Conservation (phyloP, 2,797 vertebrate species). For the Nasua narica region DNA sequence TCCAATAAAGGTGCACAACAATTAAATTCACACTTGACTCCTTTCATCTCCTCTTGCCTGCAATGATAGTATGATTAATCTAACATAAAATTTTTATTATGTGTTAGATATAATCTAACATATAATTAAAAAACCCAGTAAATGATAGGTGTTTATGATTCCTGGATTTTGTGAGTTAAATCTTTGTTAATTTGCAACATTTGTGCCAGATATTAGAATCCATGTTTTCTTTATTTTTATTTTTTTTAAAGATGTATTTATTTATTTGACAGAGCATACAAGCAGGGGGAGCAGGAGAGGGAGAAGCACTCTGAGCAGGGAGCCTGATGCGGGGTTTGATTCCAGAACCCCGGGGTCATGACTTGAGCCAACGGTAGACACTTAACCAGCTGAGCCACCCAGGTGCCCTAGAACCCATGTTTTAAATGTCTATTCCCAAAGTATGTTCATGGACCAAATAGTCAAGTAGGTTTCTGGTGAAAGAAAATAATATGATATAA, state of each 20-base stretch:
- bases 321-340: background rate
- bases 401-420: background rate
- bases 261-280: background rate
- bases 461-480: background rate
- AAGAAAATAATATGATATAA: background rate
- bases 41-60: background rate
- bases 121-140: background rate
- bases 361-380: background rate
- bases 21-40: background rate
- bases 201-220: background rate
- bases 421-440: background rate
- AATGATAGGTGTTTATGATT: background rate
- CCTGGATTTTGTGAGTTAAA: constrained; percentile 8
- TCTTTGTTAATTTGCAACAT: constrained; percentile 11
- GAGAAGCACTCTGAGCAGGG: background rate
- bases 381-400: background rate
- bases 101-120: no score
- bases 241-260: background rate
- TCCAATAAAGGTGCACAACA: background rate
- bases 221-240: background rate
- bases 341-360: background rate
- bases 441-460: background rate
- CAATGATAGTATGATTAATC: background rate
- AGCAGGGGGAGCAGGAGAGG: background rate
- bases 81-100: background rate